Percentiles rank a stretch among this genome's conserved stretches.
These are phyloP conservation scores for Aplysina aerophoba DNA, from an alignment of 37 sponge, comb jelly and placozoan species.

Conservation along the genomic window DNA sequence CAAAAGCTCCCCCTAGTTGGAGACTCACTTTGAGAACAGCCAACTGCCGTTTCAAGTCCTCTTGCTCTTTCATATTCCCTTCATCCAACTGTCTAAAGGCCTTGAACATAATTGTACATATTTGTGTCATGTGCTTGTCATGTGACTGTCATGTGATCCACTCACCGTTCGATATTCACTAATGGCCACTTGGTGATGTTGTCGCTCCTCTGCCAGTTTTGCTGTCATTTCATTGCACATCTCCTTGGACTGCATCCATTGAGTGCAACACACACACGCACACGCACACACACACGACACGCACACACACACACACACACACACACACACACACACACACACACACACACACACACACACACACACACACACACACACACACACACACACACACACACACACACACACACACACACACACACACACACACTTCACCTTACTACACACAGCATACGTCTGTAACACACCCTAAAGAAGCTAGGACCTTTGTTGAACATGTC, in stretches of 20 bases:
- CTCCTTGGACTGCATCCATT: constrained; percentile 62
- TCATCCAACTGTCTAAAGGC: constrained; percentile 79
- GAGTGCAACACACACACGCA: not conserved
- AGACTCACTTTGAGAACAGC: constrained; percentile 79
- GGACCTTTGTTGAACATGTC: too few relatives aligned
- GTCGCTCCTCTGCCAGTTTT: constrained; percentile 64
- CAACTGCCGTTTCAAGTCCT: constrained; percentile 84
- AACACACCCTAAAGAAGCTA: too few relatives aligned
- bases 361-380: too few relatives aligned
- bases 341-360: too few relatives aligned
- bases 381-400: too few relatives aligned
- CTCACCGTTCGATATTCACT: constrained; percentile 80
- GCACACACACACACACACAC: not conserved
- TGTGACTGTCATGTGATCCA: not conserved
- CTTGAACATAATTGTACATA: constrained; percentile 47
- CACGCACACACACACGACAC: not conserved
- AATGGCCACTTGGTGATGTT: constrained; percentile 65
- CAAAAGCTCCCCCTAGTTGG: not conserved
- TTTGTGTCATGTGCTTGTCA: not conserved
- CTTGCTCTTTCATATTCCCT: constrained; percentile 76
- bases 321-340: too few relatives aligned
- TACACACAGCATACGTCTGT: too few relatives aligned
- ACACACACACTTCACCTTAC: too few relatives aligned
- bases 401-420: too few relatives aligned
- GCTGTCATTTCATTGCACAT: constrained; percentile 67